A percentile compares a stretch with the other conserved stretches of the same genome.
Conservation (phyloP, 2,888 invertebrate species). For the Plagodis dolabraria region DNA sequence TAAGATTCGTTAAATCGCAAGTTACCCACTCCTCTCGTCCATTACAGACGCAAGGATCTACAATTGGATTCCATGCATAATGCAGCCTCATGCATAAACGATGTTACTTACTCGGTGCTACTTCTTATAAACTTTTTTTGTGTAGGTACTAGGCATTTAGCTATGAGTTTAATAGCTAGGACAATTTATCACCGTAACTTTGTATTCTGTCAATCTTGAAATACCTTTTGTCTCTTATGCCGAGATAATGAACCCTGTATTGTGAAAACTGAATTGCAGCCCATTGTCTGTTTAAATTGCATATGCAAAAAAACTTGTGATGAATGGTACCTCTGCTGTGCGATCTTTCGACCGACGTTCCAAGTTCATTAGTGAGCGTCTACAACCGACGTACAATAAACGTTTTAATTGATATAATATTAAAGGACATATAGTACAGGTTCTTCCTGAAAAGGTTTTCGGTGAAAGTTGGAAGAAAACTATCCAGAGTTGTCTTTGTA, state of each 20-base stretch:
- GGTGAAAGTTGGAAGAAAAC: no score
- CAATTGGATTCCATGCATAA: constrained; percentile 75
- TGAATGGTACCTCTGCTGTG: background rate
- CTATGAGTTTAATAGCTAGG: constrained; percentile 46
- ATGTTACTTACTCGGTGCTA: constrained; percentile 66
- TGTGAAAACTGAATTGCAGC: constrained; percentile 19
- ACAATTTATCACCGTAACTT: constrained; percentile 47
- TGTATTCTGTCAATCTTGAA: constrained; percentile 36
- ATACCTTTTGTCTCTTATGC: constrained; percentile 31
- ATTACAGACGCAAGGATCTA: constrained; percentile 58
- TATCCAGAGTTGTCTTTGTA: no score
- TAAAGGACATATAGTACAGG: no score
- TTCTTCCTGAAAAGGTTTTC: no score
- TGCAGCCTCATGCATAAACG: constrained; percentile 74
- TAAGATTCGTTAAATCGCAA: constrained; percentile 27
- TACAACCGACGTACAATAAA: no score
- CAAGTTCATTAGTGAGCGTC: no score
- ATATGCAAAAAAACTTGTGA: constrained; percentile 2
- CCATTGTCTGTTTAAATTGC: constrained; percentile 33
- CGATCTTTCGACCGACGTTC: no score
- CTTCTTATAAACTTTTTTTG: constrained; percentile 57
- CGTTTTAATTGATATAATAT: no score
- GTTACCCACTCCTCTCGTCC: constrained; percentile 56
- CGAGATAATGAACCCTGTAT: constrained; percentile 24
- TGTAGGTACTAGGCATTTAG: constrained; percentile 46